Base-by-base conservation (phyloP, 2,888 invertebrate species). In the Clostera curtula region DNA sequence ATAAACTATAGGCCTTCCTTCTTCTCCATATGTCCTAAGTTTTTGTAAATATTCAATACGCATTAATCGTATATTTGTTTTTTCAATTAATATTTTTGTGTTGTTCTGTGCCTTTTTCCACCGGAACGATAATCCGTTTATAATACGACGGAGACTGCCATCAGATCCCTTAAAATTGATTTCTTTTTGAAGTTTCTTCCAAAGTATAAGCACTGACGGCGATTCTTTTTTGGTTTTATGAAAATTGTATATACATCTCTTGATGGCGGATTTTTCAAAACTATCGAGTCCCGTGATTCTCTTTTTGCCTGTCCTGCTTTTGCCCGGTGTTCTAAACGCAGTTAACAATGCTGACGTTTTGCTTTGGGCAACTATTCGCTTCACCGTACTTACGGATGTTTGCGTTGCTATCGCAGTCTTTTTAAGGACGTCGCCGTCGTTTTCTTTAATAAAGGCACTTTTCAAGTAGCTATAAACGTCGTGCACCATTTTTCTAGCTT, bases 201-300 rank as follows among this genome's bases (percentile, higher is more conserved):
- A 18, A 18, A 57, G 24, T 19, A 43, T 44, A 6, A 19, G 25
- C 6, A 56, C 17, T 4, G 56, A 49, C 1, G 47, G 49, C 2
- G 56, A 27, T 24, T 54, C 51, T 21, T 59, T 55, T 13, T 53
- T 29, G 3, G 42, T 43, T 3, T 24, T 6, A 25, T 61, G 56
- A 21, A 47, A 58, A 31, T 54, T 58, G 19, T 61, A 53, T 4
- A 59, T 42, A 15, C 43, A 47, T 11, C 51, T 48, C 36, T 44
- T 57, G 11, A 59, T 51, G 1, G 54, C 49, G 2, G 46, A 40
- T 34, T 49, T 41, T 20, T 54, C 47, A 23, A 56, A 56, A 15
- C 26, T 42, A 18, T 56, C 51, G 2, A 55, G 40, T 1, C 26
- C 43, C 3, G 54, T 58, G 0, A 57, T 34, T 9, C 29, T 34